These are phyloP conservation scores for Tor tambroides DNA, from an alignment of 2,113 vertebrate genomes.

Conservation along the genomic window DNA sequence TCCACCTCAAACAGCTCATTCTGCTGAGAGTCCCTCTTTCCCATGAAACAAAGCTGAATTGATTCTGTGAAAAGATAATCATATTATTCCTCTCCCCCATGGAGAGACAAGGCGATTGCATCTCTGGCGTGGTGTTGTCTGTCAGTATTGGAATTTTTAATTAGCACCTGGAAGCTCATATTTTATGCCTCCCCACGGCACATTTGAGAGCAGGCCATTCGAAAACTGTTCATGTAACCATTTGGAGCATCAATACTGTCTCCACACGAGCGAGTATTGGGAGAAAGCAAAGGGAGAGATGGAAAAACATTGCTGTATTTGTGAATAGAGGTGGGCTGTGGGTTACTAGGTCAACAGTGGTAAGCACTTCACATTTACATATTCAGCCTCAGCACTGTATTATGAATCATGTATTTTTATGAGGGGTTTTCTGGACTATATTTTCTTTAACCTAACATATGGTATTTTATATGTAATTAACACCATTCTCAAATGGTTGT, in stretches of 20 bases:
- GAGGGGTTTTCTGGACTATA: background rate
- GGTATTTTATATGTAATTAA: background rate
- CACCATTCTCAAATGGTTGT: background rate
- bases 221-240: background rate
- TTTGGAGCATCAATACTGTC: background rate
- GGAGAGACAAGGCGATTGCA: slow-evolving; percentile 47
- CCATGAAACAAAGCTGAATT: slow-evolving; percentile 47
- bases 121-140: slow-evolving; percentile 50
- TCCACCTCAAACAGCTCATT: slow-evolving; percentile 28
- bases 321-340: background rate
- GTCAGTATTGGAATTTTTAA: slow-evolving; percentile 56
- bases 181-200: slow-evolving; percentile 37
- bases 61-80: slow-evolving; percentile 53
- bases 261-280: background rate
- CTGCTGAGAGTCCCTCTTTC: slow-evolving; percentile 17
- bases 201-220: background rate
- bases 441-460: background rate
- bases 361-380: background rate
- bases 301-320: background rate
- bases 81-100: slow-evolving; percentile 45
- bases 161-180: slow-evolving; percentile 46
- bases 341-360: slow-evolving; percentile 21
- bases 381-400: background rate
- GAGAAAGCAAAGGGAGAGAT: background rate
- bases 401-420: background rate